Evolutionary conservation across 1,140 invertebrate species (phyloP).

Genomic region (Drosophila persimilis): DNA sequence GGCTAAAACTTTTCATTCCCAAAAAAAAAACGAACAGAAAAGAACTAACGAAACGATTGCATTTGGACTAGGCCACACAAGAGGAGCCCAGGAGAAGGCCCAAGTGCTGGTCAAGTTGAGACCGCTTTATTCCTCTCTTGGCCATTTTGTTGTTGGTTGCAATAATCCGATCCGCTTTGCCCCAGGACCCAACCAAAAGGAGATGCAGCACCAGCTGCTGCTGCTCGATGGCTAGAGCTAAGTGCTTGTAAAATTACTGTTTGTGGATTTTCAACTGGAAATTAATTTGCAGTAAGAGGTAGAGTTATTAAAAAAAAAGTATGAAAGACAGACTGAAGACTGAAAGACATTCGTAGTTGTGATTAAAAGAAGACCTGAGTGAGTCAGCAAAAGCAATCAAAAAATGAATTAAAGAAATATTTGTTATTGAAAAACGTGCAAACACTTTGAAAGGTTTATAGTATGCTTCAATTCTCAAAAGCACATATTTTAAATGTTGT

Average conservation of each 20-base stretch:
- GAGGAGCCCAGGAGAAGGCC: constrained; percentile 15
- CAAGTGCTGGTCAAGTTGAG: constrained; percentile 61
- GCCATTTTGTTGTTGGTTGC: constrained; percentile 25
- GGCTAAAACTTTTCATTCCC: constrained; percentile 24
- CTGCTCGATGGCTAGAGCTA: constrained; percentile 33
- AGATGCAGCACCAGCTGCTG: constrained; percentile 13
- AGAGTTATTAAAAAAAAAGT: constrained; percentile 21
- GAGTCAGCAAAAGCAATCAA: no score
- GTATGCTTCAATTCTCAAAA: no score
- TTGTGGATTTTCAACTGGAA: constrained; percentile 69
- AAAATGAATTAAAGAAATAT: no score
- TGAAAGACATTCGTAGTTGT: no score
- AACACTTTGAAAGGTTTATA: no score
- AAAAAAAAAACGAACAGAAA: constrained; percentile 6
- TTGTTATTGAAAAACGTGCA: no score
- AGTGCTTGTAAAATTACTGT: constrained; percentile 77
- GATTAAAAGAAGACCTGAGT: no score
- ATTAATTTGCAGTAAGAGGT: constrained; percentile 57
- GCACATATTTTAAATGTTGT: no score
- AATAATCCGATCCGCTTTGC: constrained; percentile 76
- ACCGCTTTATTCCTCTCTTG: constrained; percentile 8
- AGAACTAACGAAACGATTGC: constrained; percentile 51
- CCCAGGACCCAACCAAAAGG: neutral
- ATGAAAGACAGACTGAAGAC: neutral
- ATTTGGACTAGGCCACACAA: constrained; percentile 34